Conservation (phyloP, 35 echinoderm and acorn worm species). For the Apostichopus japonicus region DNA sequence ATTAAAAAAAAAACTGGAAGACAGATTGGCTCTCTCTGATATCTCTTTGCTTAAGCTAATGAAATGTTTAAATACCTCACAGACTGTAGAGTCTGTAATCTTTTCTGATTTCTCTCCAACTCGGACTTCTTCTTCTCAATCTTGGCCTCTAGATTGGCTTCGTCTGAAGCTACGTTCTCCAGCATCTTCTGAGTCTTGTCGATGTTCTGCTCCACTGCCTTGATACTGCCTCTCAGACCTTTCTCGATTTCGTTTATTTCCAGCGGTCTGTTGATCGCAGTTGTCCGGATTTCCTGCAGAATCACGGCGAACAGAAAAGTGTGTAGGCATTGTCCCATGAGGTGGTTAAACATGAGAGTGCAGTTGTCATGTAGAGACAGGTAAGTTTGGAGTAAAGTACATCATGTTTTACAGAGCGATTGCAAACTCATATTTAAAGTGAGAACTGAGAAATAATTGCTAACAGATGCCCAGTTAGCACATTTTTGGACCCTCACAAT, state of each 20-base stretch:
- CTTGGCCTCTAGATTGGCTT: conserved; percentile 96
- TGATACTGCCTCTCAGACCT: conserved; percentile 77
- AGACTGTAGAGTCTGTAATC: conserved; percentile 82
- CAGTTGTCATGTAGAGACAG: too few species aligned
- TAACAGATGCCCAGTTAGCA: too few species aligned
- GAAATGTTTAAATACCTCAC: conserved; percentile 61
- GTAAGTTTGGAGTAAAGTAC: too few species aligned
- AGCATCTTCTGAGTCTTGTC: conserved; percentile 94
- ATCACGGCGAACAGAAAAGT: background rate
- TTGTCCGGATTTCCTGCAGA: conserved; percentile 81
- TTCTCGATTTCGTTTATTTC: conserved; percentile 99
- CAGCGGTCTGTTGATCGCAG: conserved; percentile 91
- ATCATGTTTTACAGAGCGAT: too few species aligned
- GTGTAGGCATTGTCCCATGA: too few species aligned
- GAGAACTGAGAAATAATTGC: too few species aligned
- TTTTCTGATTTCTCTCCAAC: conserved; percentile 87
- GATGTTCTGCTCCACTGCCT: conserved; percentile 89
- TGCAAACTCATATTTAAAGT: too few species aligned
- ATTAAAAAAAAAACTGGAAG: too few species aligned
- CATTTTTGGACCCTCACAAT: too few species aligned
- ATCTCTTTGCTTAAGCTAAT: too few species aligned
- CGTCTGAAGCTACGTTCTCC: conserved; percentile 95
- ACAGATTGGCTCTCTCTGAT: too few species aligned
- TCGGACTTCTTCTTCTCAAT: conserved; percentile 95
- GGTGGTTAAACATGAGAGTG: too few species aligned